phyloP scores from a whole-genome alignment of 2,797 vertebrate genomes.

The Microctenopoma lineatum region DNA sequence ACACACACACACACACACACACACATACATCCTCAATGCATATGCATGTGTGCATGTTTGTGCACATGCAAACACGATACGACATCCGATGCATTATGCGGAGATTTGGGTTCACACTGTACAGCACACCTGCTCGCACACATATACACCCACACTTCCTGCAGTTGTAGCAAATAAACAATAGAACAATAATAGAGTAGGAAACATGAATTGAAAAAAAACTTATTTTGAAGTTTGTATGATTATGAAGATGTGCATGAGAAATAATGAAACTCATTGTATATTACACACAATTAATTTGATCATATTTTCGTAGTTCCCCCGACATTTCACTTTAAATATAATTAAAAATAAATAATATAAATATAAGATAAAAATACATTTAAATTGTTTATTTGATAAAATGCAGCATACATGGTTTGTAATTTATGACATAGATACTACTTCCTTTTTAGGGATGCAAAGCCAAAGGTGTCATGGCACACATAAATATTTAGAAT shows the following conservation, averaged over 20 bases:
- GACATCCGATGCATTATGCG: conserved; percentile 24
- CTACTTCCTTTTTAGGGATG: no score
- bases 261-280: neutral
- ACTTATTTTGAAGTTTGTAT: neutral
- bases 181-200: neutral
- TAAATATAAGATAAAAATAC: no score
- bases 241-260: neutral
- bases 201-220: neutral
- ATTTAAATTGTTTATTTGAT: no score
- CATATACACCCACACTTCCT: conserved; percentile 33
- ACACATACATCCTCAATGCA: neutral
- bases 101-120: conserved; percentile 30
- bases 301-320: neutral
- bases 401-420: no score
- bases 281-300: neutral
- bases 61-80: conserved; percentile 21
- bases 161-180: conserved; percentile 4
- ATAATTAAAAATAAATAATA: no score
- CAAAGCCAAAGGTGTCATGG: no score
- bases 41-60: neutral
- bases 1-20: conserved; percentile 4
- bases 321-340: neutral
- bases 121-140: conserved; percentile 37
- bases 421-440: no score
- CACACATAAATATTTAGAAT: no score